Evolutionary conservation across 2,113 vertebrate genomes (phyloP), one percentile per base, ranked within the genome.

Genomic region (Osmerus mordax): DNA sequence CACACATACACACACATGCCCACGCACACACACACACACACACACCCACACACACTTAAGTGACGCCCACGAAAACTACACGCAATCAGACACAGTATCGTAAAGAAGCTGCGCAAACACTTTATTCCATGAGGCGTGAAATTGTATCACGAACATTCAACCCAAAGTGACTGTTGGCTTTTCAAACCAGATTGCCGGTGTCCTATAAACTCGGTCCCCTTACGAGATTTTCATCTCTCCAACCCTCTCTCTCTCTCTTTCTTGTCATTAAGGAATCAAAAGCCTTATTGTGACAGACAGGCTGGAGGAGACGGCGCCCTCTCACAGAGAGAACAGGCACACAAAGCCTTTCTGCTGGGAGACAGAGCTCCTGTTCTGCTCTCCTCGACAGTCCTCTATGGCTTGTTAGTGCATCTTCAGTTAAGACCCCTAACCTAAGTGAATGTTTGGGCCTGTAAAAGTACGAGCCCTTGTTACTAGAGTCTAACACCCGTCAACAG

Each of bases 211-310:
- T 29, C 23, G 13, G n/a, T 52, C 19, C 52, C 47, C 25, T 64
- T 72, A 59, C 56, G 63, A 75, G 60, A 74, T 78, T 63, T 28
- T 36, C 18, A 70, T 62, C 0, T 19, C 67, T 29, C 56, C 29
- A 6, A 9, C n/a, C 56, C 28, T 69, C 74, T 29, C n/a, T 55
- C 62, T 72, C 61, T 60, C 21, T 58, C 18, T 61, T 51, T 63
- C 60, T 14, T 13, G 53, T 80, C 76, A 62, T 69, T 67, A 75
- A 82, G 76, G 74, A 86, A 81, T 86, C 80, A 88, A 90, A 89
- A 77, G 86, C 51, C 68, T 81, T 84, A 78, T 87, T 90, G 89
- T 88, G 78, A 84, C 55, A 65, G 73, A 72, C 70, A 75, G 73
- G 72, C 77, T 67, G 18, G 53, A 8, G 19, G 69, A 65, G 77